Base-by-base conservation (phyloP, 2,888 invertebrate species). In the Sinohyriopsis cumingii region DNA sequence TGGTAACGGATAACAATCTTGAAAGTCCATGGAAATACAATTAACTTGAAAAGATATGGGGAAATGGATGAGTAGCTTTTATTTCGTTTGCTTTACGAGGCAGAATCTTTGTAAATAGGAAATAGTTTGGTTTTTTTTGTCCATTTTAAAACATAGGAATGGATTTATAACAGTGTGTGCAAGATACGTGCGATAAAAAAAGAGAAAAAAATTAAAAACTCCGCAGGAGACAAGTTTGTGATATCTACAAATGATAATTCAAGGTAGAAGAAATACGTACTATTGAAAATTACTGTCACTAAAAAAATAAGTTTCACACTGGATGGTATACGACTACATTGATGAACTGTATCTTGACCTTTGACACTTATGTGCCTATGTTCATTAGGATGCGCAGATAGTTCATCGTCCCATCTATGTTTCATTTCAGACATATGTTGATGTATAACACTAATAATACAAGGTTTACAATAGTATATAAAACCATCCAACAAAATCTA, bases 101-200 rank as follows among this genome's bases (percentile, higher is more conserved):
- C 28, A 28, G 5, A 28, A 28, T 28, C 28, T 7, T 28, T 28
- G 5, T 28, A 28, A 28, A 28, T 28, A 5, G 28, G 28, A 28
- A 28, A 28, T 28, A 4, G 28, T 28, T 28, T n/a, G n/a, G n/a
- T n/a, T n/a, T n/a, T n/a, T n/a, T 62, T 60, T 66, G 60, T 76
- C 78, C 72, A 72, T 74, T 61, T 74, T 74, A 15, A 68, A 62
- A 60, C 73, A 73, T 25, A 75, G 57, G 25, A 73, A 75, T 59
- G 75, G 73, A 24, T 73, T 76, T 0, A 76, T 72, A 55, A 76
- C 68, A 53, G 71, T 76, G 25, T 76, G 73, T 33, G 73, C 68
- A 54, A 76, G 73, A 64, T 76, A 76, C 18, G 69, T 59, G 5
- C 76, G 65, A 65, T n/a, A 67, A 72, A 24, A 68, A 70, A 18